Conservation (phyloP, 2,888 invertebrate genomes). For the Caradrina clavipalpis region DNA sequence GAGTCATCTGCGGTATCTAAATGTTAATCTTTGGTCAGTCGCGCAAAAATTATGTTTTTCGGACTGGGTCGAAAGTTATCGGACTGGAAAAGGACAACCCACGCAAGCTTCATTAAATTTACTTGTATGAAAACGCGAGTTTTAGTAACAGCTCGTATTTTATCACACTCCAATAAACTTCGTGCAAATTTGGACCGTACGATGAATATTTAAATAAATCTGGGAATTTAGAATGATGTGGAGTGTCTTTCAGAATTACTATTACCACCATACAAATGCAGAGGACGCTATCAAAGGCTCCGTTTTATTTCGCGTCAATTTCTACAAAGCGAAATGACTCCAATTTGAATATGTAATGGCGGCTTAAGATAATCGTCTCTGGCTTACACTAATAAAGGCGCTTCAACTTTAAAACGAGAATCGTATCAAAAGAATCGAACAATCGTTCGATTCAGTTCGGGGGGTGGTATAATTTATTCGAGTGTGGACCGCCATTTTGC, state of each 20-base stretch:
- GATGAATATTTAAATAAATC: slow-evolving; percentile 47
- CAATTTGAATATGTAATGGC: slow-evolving; percentile 91
- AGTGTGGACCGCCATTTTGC: slow-evolving; percentile 90
- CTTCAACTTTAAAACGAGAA: slow-evolving; percentile 86
- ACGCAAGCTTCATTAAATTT: slow-evolving; percentile 83
- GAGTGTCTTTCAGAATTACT: slow-evolving; percentile 76
- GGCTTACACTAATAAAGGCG: slow-evolving; percentile 91
- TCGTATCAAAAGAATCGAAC: slow-evolving; percentile 90
- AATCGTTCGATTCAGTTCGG: slow-evolving; percentile 86
- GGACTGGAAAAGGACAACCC: slow-evolving; percentile 79
- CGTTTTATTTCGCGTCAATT: slow-evolving; percentile 90
- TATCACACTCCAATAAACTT: slow-evolving; percentile 52
- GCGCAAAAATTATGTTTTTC: slow-evolving; percentile 91
- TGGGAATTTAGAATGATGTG: slow-evolving; percentile 35
- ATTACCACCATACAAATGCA: slow-evolving; percentile 80
- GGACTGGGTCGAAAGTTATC: slow-evolving; percentile 81
- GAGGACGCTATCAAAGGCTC: slow-evolving; percentile 84
- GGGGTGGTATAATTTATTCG: slow-evolving; percentile 90
- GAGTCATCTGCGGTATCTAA: slow-evolving; percentile 86
- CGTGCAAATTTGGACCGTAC: slow-evolving; percentile 3
- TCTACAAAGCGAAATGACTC: slow-evolving; percentile 89
- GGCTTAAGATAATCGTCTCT: slow-evolving; percentile 90
- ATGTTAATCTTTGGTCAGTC: slow-evolving; percentile 90
- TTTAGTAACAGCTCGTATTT: slow-evolving; percentile 60
- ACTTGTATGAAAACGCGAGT: slow-evolving; percentile 63